A percentile compares a stretch with the other conserved stretches of the same genome.
phyloP scores from a whole-genome alignment of 2,888 invertebrate species.

The Eueremaeus valkanovi region DNA sequence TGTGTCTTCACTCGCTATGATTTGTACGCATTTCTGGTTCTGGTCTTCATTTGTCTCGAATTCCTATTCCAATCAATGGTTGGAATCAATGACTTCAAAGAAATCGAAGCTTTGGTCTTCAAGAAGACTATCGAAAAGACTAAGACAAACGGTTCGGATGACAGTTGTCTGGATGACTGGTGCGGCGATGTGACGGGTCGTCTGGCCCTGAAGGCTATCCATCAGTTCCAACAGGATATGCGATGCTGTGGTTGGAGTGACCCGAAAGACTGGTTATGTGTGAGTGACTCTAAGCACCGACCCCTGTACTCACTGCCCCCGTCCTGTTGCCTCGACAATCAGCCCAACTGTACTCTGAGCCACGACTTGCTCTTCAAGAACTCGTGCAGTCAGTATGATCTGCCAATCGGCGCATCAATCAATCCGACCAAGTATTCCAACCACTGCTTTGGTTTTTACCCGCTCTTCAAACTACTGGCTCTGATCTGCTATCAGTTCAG shows the following conservation, averaged over 20 bases:
- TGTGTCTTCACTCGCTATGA: constrained; percentile 17
- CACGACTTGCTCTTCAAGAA: background rate
- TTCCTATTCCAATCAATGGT: background rate
- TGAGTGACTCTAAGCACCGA: background rate
- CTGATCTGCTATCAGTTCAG: constrained; percentile 16
- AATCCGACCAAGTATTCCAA: constrained; percentile 11
- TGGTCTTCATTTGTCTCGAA: background rate
- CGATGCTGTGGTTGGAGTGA: constrained; percentile 9
- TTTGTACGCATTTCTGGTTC: background rate
- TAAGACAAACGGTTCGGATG: background rate
- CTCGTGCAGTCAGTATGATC: background rate
- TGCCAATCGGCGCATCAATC: background rate
- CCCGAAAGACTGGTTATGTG: background rate
- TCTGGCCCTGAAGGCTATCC: background rate
- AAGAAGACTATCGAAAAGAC: background rate
- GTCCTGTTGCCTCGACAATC: background rate
- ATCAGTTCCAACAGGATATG: background rate
- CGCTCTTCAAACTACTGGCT: constrained; percentile 17
- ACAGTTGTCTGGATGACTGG: background rate
- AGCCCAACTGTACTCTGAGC: background rate
- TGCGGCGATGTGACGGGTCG: background rate
- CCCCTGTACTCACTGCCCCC: background rate
- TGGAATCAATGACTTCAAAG: background rate
- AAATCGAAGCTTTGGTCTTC: background rate
- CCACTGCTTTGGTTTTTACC: constrained; percentile 5